These are phyloP conservation scores for Danio choprae DNA, from an alignment of 2,797 vertebrate species.

Conservation along the genomic window DNA sequence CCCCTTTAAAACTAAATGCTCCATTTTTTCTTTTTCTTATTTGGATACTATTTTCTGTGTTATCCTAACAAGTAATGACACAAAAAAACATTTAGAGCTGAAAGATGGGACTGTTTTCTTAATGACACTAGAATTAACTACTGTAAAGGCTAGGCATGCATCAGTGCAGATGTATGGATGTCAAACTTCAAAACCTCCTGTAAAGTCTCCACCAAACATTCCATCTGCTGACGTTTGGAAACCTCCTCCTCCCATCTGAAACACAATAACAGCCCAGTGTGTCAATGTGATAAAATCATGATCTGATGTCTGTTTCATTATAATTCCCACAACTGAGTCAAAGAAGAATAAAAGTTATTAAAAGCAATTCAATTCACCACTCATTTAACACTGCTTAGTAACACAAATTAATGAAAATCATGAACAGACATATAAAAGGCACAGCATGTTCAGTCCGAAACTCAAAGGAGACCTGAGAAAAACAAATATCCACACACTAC, in stretches of 20 bases:
- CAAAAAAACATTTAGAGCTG: too few species aligned
- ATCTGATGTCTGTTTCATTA: neutral
- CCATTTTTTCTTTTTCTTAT: too few species aligned
- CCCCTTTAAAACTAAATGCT: too few species aligned
- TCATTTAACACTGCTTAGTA: neutral
- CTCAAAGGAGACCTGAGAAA: neutral
- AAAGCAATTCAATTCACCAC: neutral
- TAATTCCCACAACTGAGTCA: neutral
- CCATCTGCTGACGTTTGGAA: slow-evolving; percentile 81
- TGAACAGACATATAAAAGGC: neutral
- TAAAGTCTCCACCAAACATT: slow-evolving; percentile 84
- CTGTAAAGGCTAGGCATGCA: neutral
- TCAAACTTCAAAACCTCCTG: slow-evolving; percentile 75
- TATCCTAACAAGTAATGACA: too few species aligned
- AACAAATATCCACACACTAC: neutral
- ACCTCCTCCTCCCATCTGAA: slow-evolving; percentile 90
- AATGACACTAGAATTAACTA: neutral
- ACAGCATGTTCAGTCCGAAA: neutral
- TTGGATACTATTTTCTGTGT: too few species aligned
- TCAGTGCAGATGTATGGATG: slow-evolving; percentile 8
- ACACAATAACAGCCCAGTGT: slow-evolving; percentile 22
- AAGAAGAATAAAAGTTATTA: neutral
- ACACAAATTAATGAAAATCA: neutral
- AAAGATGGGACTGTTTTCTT: neutral
- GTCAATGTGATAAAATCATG: neutral